Evolutionary conservation across 2,888 invertebrate species (phyloP).

Genomic region (Eristalis tenax): DNA sequence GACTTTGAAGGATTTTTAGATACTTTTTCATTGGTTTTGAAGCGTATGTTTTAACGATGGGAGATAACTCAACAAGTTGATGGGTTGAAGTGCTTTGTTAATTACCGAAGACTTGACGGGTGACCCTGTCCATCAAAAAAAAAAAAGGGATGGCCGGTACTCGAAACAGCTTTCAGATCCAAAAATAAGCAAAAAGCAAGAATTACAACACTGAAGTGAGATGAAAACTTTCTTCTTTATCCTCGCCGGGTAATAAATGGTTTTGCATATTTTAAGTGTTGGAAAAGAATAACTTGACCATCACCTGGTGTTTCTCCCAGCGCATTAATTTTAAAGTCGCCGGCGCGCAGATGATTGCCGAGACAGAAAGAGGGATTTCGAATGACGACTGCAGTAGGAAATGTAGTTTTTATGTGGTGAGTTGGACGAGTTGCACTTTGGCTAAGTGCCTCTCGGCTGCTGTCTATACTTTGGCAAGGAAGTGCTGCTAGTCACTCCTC

Average conservation of each 20-base stretch:
- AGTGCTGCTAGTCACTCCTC: conserved; percentile 2
- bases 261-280: conserved; percentile 67
- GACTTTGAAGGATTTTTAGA: conserved; percentile 6
- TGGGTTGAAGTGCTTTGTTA: background rate
- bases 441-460: conserved; percentile 38
- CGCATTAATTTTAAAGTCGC: conserved; percentile 46
- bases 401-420: conserved; percentile 39
- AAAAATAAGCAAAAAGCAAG: too few relatives aligned
- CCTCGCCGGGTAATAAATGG: conserved; percentile 59
- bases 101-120: conserved; percentile 22
- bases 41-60: background rate
- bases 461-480: background rate
- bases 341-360: background rate
- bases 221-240: conserved; percentile 41
- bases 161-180: too few relatives aligned
- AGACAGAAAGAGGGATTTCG: conserved; percentile 47
- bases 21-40: conserved; percentile 32
- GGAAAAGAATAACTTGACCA: conserved; percentile 53
- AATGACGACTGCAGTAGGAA: conserved; percentile 60
- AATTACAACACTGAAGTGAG: background rate
- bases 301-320: conserved; percentile 64
- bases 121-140: background rate
- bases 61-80: conserved; percentile 8
- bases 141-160: background rate
- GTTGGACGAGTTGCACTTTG: background rate